phyloP scores from a whole-genome alignment of 2,113 vertebrate species.

The Erpornis zantholeuca region DNA sequence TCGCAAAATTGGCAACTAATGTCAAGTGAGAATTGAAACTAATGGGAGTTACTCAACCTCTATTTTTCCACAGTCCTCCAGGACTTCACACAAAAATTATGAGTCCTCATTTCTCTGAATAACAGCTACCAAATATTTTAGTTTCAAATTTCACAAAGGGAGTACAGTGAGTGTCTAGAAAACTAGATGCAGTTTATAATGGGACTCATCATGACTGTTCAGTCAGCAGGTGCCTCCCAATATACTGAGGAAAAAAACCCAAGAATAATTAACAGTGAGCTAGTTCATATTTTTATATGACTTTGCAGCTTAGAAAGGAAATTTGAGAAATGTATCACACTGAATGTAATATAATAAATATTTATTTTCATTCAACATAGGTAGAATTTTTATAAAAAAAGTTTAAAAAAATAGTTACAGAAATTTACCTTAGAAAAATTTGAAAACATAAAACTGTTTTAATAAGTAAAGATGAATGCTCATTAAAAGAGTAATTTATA shows the following conservation, averaged over 20 bases:
- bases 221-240: background rate
- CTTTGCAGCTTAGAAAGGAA: background rate
- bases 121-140: background rate
- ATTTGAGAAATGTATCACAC: background rate
- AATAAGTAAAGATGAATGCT: background rate
- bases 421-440: background rate
- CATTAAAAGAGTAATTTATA: background rate
- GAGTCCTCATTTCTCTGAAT: background rate
- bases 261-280: background rate
- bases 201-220: background rate
- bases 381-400: background rate
- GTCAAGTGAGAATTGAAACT: background rate
- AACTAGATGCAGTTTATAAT: background rate
- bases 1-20: background rate
- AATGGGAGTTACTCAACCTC: background rate
- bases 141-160: background rate
- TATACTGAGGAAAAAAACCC: background rate
- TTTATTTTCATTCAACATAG: background rate
- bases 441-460: background rate
- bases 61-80: background rate
- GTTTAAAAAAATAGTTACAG: background rate
- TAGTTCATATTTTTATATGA: background rate
- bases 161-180: background rate
- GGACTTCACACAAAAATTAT: background rate
- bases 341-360: background rate